Evolutionary conservation across 1,140 invertebrate species (phyloP).

Genomic region (Heliconius hewitsoni): DNA sequence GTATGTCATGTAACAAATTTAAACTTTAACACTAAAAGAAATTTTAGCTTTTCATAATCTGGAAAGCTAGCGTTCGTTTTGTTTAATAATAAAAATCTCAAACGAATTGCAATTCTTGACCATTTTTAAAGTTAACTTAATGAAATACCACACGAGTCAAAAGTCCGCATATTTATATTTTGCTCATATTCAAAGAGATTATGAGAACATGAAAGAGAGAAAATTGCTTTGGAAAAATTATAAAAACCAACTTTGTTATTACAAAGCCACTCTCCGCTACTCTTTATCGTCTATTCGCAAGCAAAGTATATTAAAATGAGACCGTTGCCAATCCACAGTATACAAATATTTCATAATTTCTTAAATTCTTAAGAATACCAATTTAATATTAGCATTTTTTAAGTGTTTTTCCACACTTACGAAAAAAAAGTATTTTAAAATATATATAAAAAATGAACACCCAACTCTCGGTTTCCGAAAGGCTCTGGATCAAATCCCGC

Average conservation of each 20-base stretch:
- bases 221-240: not conserved
- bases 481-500: too few relatives aligned
- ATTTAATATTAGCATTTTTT: too few relatives aligned
- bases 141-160: slow-evolving; percentile 8
- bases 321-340: not conserved
- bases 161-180: slow-evolving; percentile 10
- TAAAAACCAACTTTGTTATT: slow-evolving; percentile 1
- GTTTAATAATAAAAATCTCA: not conserved
- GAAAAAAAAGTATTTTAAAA: too few relatives aligned
- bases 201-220: slow-evolving; percentile 1
- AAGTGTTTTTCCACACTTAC: too few relatives aligned
- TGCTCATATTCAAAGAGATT: slow-evolving; percentile 2
- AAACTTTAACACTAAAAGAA: not conserved
- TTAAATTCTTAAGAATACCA: not conserved
- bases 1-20: too few relatives aligned
- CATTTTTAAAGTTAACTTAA: slow-evolving; percentile 7
- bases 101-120: slow-evolving; percentile 11
- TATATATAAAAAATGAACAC: too few relatives aligned
- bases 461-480: too few relatives aligned
- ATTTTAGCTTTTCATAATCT: not conserved
- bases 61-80: not conserved
- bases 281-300: not conserved
- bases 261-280: not conserved
- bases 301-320: not conserved
- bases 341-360: not conserved